Evolutionary conservation across 2,113 vertebrate genomes (phyloP), one percentile per base, ranked within the genome.

Genomic region (Damaliscus lunatus): DNA sequence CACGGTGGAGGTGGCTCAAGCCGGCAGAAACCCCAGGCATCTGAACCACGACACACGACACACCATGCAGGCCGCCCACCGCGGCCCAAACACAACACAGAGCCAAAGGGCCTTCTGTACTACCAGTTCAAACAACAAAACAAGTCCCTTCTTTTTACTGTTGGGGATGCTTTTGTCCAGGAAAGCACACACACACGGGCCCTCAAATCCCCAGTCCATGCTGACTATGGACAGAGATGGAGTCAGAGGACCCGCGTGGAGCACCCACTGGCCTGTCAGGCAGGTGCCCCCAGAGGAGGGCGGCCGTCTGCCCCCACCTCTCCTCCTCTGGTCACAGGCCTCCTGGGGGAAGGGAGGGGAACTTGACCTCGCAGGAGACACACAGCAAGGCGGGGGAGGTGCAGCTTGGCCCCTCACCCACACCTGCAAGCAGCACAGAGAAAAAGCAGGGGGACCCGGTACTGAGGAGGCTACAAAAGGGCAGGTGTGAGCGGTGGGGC

Each of bases 101-200:
- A 60, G 33, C 46, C 40, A 19, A 36, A 13, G 17, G 3, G 36
- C 11, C 2, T 9, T 52, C 50, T 25, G 50, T 27, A 43, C 55
- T 13, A 19, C 50, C 5, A 17, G n/a, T 6, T 77, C 33, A 67
- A 82, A 17, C 31, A 78, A 23, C 21, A 89, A 5, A 19, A 62
- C n/a, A 0, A 1, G 29, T 31, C 55, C 11, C 19, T 46, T 15
- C n/a, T 80, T 21, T 19, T 29, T 11, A 7, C 16, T n/a, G 2
- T 3, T 31, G 14, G 46, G 48, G 64, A 7, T 7, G 15, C 5
- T 0, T 13, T 2, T 7, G 5, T 12, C 43, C 40, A 57, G 43
- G 9, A 6, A 5, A 23, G 67, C 31, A 40, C 0, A 3, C 11
- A 4, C 11, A 4, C 2, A 29, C 7, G 15, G 21, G 8, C 59